phyloP scores from a whole-genome alignment of 2,888 invertebrate species.

The Trypoxylon attenuatum region DNA sequence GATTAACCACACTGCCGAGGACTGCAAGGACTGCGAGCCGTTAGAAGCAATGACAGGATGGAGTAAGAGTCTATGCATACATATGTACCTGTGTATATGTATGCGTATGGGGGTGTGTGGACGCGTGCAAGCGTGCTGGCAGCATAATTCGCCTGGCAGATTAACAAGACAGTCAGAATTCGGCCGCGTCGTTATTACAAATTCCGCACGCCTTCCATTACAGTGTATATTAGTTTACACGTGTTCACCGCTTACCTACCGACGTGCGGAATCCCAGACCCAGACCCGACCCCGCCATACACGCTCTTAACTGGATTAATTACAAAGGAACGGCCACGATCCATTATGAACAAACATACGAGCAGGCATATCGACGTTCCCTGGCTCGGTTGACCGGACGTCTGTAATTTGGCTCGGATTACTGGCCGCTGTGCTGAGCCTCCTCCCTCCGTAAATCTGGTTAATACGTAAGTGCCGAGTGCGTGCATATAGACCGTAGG shows the following conservation, averaged over 20 bases:
- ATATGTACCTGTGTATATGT: not conserved
- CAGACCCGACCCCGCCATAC: not conserved
- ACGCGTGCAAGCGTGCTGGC: not conserved
- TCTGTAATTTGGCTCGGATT: constrained; percentile 34
- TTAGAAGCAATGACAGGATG: constrained; percentile 25
- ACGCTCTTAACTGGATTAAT: constrained; percentile 29
- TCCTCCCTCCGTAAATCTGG: constrained; percentile 20
- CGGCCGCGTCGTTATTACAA: constrained; percentile 32
- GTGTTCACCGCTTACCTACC: not conserved
- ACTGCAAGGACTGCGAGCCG: constrained; percentile 14
- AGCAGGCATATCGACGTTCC: constrained; percentile 17
- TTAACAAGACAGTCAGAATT: constrained; percentile 29
- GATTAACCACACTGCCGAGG: constrained; percentile 18
- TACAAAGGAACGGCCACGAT: not conserved
- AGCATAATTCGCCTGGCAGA: not conserved
- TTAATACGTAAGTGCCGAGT: not conserved
- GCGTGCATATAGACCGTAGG: not conserved
- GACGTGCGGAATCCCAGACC: constrained; percentile 2
- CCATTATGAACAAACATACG: constrained; percentile 20
- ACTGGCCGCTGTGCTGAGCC: constrained; percentile 26
- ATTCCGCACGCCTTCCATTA: constrained; percentile 21
- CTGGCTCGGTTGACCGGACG: constrained; percentile 17
- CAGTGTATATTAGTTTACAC: constrained; percentile 18
- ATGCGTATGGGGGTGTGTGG: too few relatives aligned
- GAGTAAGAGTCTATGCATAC: too few relatives aligned